Evolutionary conservation across 2,888 invertebrate genomes (phyloP), one percentile per base, ranked within the genome.

Genomic region (Caenorhabditis afra): DNA sequence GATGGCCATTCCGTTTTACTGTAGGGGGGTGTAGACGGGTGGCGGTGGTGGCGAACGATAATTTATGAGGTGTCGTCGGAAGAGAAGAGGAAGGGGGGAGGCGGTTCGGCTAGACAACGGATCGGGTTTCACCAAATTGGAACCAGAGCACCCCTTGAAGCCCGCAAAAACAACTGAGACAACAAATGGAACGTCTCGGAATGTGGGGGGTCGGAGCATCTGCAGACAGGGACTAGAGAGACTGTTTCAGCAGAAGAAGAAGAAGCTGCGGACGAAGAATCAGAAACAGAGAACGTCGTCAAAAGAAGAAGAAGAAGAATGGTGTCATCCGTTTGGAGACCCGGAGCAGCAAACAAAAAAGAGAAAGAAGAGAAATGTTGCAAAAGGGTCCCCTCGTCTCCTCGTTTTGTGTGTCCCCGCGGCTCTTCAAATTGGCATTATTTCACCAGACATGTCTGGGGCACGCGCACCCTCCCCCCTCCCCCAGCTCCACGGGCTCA

Each of bases 371-470:
- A 18, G 39, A 39, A 70, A 70, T 70, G 68, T 70, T 70, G 68
- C 68, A 70, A 53, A 68, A 52, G 52, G 22, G 68, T 20, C 52
- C n/a, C n/a, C 49, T 41, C 50, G 22, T 49, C 59, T 7, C 23
- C 12, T 58, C 41, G 44, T 61, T 49, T 61, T 52, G 22, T 44
- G 62, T 22, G n/a, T 29, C 22, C 41, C 65, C 29, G 4, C 29
- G 29, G 29, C 29, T 61, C 68, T 70, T 70, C 61, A 61, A 70
- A 70, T 70, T 70, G 68, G 68, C 53, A 70, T 70, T 70, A 70
- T 70, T 70, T 70, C 68, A 70, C 68, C 68, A 70, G 68, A 70
- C 68, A 61, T 61, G 68, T 61, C 68, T 70, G 68, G 53, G 52
- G 53, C 68, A 68, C 59, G 12, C 58, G 29, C 41, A 39, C 64